Conservation (phyloP, 2,797 vertebrate species). For the Saxicola maurus region DNA sequence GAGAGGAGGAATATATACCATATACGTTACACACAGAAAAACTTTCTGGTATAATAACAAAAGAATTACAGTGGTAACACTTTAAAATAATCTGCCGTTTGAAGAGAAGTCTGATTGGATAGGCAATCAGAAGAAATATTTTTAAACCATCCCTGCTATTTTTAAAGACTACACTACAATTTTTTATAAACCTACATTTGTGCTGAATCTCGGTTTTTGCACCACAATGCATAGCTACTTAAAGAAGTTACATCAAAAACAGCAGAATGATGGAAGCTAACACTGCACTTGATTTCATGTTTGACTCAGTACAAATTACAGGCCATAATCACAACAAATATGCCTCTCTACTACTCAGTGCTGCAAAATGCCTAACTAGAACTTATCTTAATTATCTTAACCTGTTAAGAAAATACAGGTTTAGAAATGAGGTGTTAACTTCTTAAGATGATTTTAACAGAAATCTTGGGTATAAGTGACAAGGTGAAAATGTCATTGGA, state of each 20-base stretch:
- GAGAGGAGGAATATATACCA: not conserved
- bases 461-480: not conserved
- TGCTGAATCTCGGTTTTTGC: not conserved
- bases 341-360: not conserved
- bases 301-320: not conserved
- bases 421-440: not conserved
- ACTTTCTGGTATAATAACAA: not conserved
- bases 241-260: not conserved
- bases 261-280: not conserved
- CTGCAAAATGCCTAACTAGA: not conserved
- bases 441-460: not conserved
- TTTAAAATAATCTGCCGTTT: not conserved
- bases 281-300: not conserved
- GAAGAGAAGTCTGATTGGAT: not conserved
- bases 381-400: not conserved
- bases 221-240: not conserved
- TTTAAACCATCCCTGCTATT: not conserved
- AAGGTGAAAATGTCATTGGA: not conserved
- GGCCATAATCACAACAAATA: not conserved
- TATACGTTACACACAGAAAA: not conserved
- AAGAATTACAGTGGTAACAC: not conserved
- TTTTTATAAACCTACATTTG: not conserved
- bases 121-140: not conserved
- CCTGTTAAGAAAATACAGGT: not conserved
- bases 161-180: not conserved